A percentile compares a stretch with the other conserved stretches of the same genome.
phyloP scores from a whole-genome alignment of 2,888 invertebrate species.

The Temnothorax unifasciatus region DNA sequence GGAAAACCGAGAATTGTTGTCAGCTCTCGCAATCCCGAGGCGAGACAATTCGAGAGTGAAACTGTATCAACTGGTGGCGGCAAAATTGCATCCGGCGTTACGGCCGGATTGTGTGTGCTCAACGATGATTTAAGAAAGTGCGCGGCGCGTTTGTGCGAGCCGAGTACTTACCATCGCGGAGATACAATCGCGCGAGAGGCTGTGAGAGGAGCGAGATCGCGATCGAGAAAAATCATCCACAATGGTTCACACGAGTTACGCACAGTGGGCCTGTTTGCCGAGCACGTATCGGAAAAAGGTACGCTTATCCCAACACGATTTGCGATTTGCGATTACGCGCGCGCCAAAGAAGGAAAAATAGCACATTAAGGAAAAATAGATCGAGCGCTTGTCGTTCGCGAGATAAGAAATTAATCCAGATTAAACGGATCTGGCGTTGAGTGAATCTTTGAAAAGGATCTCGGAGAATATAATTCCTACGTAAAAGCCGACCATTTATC shows the following conservation, averaged over 20 bases:
- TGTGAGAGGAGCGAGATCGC: neutral
- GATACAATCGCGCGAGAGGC: neutral
- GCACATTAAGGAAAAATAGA: neutral
- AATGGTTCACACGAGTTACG: slow-evolving; percentile 86
- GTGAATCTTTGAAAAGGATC: neutral
- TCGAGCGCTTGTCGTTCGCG: neutral
- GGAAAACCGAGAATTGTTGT: neutral
- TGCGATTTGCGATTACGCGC: slow-evolving; percentile 1
- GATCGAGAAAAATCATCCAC: slow-evolving; percentile 55
- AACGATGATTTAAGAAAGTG: slow-evolving; percentile 23
- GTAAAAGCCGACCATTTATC: slow-evolving; percentile 25
- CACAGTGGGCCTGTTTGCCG: slow-evolving; percentile 85
- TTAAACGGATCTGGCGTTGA: neutral
- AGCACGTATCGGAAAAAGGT: slow-evolving; percentile 86
- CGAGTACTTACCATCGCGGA: neutral
- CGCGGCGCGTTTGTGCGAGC: slow-evolving; percentile 9
- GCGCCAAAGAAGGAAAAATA: neutral
- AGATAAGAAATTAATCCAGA: slow-evolving; percentile 6
- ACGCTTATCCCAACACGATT: neutral
- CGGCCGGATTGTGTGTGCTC: slow-evolving; percentile 3
- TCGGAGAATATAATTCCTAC: neutral
- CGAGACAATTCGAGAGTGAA: slow-evolving; percentile 1
- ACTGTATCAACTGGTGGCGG: neutral
- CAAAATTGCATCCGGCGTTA: slow-evolving; percentile 26
- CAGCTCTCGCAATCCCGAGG: neutral